Conservation (phyloP, 2,797 vertebrate genomes). For the Sebastes diaconus region DNA sequence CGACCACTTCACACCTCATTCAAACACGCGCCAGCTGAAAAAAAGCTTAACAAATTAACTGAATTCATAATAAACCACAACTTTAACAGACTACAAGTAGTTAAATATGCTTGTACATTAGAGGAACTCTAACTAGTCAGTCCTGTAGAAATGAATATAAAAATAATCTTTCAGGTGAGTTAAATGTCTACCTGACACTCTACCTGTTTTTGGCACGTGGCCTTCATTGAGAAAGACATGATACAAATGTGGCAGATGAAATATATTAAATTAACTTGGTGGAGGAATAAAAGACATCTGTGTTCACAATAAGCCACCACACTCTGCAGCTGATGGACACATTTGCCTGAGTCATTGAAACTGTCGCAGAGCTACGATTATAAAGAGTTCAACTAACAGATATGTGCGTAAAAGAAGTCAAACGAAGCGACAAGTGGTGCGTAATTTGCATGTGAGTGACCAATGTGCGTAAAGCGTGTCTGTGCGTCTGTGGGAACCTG, state of each 20-base stretch:
- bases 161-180: background rate
- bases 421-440: background rate
- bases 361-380: background rate
- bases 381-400: background rate
- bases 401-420: background rate
- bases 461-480: background rate
- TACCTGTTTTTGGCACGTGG: background rate
- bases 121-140: background rate
- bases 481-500: constrained; percentile 22
- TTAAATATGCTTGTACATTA: background rate
- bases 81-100: background rate
- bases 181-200: background rate
- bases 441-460: constrained; percentile 20
- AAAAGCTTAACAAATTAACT: background rate
- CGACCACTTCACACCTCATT: constrained; percentile 21
- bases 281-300: background rate
- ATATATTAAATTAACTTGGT: background rate
- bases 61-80: background rate
- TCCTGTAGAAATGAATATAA: background rate
- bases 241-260: background rate
- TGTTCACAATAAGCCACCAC: background rate
- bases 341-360: background rate
- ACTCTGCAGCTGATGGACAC: background rate
- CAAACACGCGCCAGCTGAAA: background rate
- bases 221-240: background rate